Evolutionary conservation across 2,888 invertebrate species (phyloP).

Genomic region (Schrankia costaestrigalis): DNA sequence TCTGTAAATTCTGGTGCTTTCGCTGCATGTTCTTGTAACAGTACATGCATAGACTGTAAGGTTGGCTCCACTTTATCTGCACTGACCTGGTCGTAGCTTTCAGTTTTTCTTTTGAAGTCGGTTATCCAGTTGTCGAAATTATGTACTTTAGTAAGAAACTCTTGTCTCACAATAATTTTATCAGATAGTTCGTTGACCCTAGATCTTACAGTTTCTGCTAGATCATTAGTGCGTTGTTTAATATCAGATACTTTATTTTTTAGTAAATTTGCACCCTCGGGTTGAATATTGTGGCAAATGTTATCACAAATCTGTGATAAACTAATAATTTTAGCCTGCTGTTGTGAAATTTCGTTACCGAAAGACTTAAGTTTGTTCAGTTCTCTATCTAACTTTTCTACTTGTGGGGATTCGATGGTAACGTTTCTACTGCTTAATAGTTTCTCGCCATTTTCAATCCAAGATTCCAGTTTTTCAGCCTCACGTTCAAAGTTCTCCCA

Average conservation of each 20-base stretch:
- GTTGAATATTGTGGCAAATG: slow-evolving; percentile 87
- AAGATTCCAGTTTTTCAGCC: slow-evolving; percentile 87
- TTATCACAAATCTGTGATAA: slow-evolving; percentile 90
- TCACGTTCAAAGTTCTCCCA: slow-evolving; percentile 92
- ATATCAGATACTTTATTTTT: slow-evolving; percentile 87
- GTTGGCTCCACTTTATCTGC: slow-evolving; percentile 90
- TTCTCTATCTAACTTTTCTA: slow-evolving; percentile 88
- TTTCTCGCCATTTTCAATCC: slow-evolving; percentile 86
- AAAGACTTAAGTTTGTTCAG: slow-evolving; percentile 88
- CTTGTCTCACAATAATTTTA: slow-evolving; percentile 89
- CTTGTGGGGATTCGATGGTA: slow-evolving; percentile 85
- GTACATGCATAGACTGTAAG: slow-evolving; percentile 88
- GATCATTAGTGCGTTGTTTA: slow-evolving; percentile 86
- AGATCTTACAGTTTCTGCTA: slow-evolving; percentile 88
- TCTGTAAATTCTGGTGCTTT: slow-evolving; percentile 88
- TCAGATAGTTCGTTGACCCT: slow-evolving; percentile 91
- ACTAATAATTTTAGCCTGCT: slow-evolving; percentile 90
- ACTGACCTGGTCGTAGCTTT: slow-evolving; percentile 89
- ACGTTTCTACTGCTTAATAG: slow-evolving; percentile 79
- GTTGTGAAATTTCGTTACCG: slow-evolving; percentile 91
- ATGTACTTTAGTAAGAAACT: slow-evolving; percentile 88
- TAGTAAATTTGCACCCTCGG: slow-evolving; percentile 87
- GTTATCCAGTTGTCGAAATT: slow-evolving; percentile 91
- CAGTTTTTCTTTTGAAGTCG: slow-evolving; percentile 84
- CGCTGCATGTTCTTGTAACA: slow-evolving; percentile 92